phyloP scores from a whole-genome alignment of 1,140 invertebrate genomes.

The Liolophura sinensis region DNA sequence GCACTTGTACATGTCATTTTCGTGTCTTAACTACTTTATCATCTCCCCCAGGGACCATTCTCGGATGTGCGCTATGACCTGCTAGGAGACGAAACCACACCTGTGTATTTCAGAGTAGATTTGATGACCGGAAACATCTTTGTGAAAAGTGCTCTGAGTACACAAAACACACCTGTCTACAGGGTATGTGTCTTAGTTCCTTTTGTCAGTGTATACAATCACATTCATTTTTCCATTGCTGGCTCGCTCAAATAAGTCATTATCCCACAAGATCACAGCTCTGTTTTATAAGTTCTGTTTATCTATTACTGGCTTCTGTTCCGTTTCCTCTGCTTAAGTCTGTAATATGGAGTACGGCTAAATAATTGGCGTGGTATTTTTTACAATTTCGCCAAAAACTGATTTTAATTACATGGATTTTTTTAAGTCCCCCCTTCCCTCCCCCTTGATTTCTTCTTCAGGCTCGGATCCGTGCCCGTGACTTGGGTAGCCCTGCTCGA shows the following conservation, averaged over 20 bases:
- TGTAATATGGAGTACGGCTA: background rate
- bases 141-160: slow-evolving; percentile 8
- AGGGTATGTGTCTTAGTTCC: background rate
- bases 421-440: background rate
- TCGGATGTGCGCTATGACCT: slow-evolving; percentile 22
- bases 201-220: background rate
- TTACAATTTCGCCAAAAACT: background rate
- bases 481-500: slow-evolving; percentile 39
- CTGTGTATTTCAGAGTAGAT: slow-evolving; percentile 32
- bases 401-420: background rate
- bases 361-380: background rate
- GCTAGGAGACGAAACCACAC: slow-evolving; percentile 38
- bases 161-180: background rate
- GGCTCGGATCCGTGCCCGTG: slow-evolving; percentile 42
- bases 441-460: slow-evolving; percentile 22
- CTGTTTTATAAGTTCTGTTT: no score
- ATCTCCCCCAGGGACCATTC: background rate
- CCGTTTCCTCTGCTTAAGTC: background rate
- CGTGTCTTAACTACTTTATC: no score
- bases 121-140: slow-evolving; percentile 24
- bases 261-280: no score
- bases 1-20: no score
- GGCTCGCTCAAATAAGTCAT: no score
- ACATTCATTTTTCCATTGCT: background rate
- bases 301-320: no score